Evolutionary conservation across 2,888 invertebrate genomes (phyloP).

Genomic region (Heliconius cydno): DNA sequence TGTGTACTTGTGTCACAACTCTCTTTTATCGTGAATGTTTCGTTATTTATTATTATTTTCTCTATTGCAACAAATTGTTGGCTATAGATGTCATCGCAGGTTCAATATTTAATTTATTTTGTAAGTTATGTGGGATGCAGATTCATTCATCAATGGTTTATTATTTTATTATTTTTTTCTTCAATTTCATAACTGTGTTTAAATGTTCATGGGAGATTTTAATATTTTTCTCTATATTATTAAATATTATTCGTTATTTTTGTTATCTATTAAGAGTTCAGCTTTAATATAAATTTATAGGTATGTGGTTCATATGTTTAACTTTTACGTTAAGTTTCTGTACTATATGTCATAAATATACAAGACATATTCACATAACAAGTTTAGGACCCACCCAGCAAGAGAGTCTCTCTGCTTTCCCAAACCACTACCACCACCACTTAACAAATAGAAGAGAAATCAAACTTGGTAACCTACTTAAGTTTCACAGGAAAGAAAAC

Average conservation of each 20-base stretch:
- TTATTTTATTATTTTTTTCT: neutral
- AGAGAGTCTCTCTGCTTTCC: slow-evolving; percentile 50
- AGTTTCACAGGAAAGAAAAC: slow-evolving; percentile 76
- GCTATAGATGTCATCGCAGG: neutral
- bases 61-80: slow-evolving; percentile 39
- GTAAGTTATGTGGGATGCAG: neutral
- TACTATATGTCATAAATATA: neutral
- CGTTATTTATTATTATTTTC: slow-evolving; percentile 66
- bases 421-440: slow-evolving; percentile 54
- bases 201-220: neutral
- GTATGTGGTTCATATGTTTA: too few species aligned
- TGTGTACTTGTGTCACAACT: slow-evolving; percentile 65
- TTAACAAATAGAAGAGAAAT: slow-evolving; percentile 73
- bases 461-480: slow-evolving; percentile 73
- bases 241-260: too few species aligned
- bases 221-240: too few species aligned
- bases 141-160: neutral
- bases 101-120: neutral
- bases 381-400: slow-evolving; percentile 29
- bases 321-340: too few species aligned
- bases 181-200: neutral
- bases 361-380: neutral
- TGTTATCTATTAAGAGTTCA: too few species aligned
- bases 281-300: too few species aligned
- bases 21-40: slow-evolving; percentile 65